A percentile compares a stretch with the other conserved stretches of the same genome.
These are phyloP conservation scores for Papilio elwesi DNA, from an alignment of 2,888 invertebrate species.

Conservation along the genomic window DNA sequence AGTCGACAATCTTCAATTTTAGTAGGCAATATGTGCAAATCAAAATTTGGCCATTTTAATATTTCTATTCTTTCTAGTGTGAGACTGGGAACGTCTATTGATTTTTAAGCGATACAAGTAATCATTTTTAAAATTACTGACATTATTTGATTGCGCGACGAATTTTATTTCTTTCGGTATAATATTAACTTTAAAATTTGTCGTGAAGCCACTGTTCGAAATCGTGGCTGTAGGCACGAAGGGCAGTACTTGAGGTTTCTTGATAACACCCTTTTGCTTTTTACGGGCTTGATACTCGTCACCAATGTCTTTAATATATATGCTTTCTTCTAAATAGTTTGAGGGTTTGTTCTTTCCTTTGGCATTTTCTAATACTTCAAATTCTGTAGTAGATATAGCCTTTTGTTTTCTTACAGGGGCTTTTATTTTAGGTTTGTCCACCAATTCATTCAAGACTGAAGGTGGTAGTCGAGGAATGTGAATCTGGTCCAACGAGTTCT, in stretches of 20 bases:
- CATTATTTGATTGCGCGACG: slow-evolving; percentile 61
- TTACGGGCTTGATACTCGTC: slow-evolving; percentile 44
- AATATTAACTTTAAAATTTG: slow-evolving; percentile 71
- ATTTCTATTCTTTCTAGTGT: slow-evolving; percentile 65
- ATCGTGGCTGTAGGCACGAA: slow-evolving; percentile 70
- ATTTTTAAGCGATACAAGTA: slow-evolving; percentile 63
- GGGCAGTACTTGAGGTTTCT: slow-evolving; percentile 70
- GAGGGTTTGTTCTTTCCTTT: slow-evolving; percentile 69
- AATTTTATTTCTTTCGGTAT: slow-evolving; percentile 65
- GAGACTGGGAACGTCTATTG: slow-evolving; percentile 65
- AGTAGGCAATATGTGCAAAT: slow-evolving; percentile 38
- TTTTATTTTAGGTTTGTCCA: slow-evolving; percentile 57
- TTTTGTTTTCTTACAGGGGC: slow-evolving; percentile 51
- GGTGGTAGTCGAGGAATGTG: slow-evolving; percentile 65
- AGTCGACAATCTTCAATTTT: slow-evolving; percentile 20
- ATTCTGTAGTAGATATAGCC: slow-evolving; percentile 67
- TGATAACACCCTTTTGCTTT: slow-evolving; percentile 55
- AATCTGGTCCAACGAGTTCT: slow-evolving; percentile 61
- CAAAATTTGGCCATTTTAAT: slow-evolving; percentile 74
- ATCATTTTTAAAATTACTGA: slow-evolving; percentile 66
- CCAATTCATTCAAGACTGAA: slow-evolving; percentile 63
- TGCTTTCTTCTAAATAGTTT: slow-evolving; percentile 73
- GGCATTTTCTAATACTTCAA: slow-evolving; percentile 62
- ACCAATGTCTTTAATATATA: slow-evolving; percentile 64
- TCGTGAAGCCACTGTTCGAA: slow-evolving; percentile 72